Evolutionary conservation across 2,113 vertebrate species (phyloP).

Genomic region (Tretioscincus oriximinensis): DNA sequence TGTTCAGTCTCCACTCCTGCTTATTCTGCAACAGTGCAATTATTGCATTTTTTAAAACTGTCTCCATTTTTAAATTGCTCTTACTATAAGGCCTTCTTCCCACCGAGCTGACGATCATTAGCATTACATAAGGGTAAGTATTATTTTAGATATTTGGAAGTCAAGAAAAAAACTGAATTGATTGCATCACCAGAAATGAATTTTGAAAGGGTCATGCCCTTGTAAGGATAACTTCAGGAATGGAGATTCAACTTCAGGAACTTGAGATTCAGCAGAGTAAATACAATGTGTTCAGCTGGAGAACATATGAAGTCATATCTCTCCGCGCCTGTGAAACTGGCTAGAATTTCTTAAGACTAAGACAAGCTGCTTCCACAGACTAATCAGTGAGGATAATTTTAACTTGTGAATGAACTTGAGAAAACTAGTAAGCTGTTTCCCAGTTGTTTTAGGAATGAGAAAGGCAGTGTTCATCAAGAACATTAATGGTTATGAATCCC

Average conservation of each 20-base stretch:
- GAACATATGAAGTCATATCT: background rate
- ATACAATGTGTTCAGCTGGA: background rate
- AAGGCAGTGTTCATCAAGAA: background rate
- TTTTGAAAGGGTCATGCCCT: background rate
- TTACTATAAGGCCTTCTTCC: too few relatives aligned
- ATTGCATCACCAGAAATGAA: background rate
- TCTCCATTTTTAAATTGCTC: too few relatives aligned
- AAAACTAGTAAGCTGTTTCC: slow-evolving; percentile 5
- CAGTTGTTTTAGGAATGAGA: rapidly evolving
- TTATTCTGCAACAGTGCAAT: too few relatives aligned
- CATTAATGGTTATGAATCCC: background rate
- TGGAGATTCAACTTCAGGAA: background rate
- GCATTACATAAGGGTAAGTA: too few relatives aligned
- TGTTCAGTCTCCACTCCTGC: too few relatives aligned
- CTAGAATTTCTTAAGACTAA: rapidly evolving
- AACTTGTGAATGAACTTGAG: background rate
- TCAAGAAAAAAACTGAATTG: background rate
- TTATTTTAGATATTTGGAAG: too few relatives aligned
- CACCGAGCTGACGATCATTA: too few relatives aligned
- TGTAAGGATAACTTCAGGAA: background rate
- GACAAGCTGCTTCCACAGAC: rapidly evolving
- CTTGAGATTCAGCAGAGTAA: background rate
- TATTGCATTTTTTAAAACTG: too few relatives aligned
- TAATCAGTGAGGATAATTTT: slow-evolving; percentile 1
- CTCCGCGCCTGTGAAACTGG: background rate